Evolutionary conservation across 2,888 invertebrate genomes (phyloP).

Genomic region (Coenonympha arcania): DNA sequence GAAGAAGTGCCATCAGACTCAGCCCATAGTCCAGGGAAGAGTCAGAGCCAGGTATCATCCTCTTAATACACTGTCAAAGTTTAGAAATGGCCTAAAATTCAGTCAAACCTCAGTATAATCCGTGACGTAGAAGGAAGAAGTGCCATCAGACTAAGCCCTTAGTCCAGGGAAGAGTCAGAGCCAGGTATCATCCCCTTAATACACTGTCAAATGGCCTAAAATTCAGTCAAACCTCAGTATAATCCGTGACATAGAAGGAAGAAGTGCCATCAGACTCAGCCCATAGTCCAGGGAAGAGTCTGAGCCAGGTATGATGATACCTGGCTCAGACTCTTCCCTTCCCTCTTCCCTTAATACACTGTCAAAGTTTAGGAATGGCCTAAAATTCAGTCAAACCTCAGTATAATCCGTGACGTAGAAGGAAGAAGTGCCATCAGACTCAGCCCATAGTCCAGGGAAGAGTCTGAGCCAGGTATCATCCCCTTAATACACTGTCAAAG

Average conservation of each 20-base stretch:
- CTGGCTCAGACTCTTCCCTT: no score
- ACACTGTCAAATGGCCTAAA: not conserved
- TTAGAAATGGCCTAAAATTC: not conserved
- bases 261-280: slow-evolving; percentile 83
- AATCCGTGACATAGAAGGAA: slow-evolving; percentile 96
- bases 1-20: slow-evolving; percentile 88
- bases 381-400: slow-evolving; percentile 72
- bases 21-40: slow-evolving; percentile 87
- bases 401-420: slow-evolving; percentile 96
- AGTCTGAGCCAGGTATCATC: slow-evolving; percentile 96
- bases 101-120: slow-evolving; percentile 87
- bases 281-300: slow-evolving; percentile 88
- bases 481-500: no score
- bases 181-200: slow-evolving; percentile 99
- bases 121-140: slow-evolving; percentile 93
- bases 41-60: slow-evolving; percentile 94
- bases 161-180: slow-evolving; percentile 86
- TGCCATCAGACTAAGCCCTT: slow-evolving; percentile 84
- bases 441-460: slow-evolving; percentile 85
- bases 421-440: slow-evolving; percentile 87
- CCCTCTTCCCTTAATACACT: no score
- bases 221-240: slow-evolving; percentile 78
- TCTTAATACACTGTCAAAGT: no score
- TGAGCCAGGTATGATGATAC: slow-evolving; percentile 97
- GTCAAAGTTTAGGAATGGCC: no score